phyloP scores from a whole-genome alignment of 2,113 vertebrate species.

The Perca flavescens region DNA sequence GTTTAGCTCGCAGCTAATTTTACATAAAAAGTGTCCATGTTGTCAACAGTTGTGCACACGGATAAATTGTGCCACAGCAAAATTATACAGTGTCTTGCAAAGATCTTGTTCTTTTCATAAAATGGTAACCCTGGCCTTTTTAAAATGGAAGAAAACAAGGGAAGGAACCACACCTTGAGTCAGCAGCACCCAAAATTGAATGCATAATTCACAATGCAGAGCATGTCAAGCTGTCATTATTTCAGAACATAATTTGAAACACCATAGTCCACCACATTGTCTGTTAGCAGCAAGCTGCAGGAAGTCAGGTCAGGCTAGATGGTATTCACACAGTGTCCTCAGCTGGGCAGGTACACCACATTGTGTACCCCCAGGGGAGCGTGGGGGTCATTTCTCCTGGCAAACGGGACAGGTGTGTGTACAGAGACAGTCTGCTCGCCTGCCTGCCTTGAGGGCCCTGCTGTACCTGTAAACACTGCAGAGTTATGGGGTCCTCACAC shows the following conservation, averaged over 20 bases:
- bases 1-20: slow-evolving; percentile 21
- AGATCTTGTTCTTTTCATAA: slow-evolving; percentile 5
- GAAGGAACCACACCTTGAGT: background rate
- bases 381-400: slow-evolving; percentile 65
- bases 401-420: slow-evolving; percentile 72
- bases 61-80: background rate
- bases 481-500: slow-evolving; percentile 67
- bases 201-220: slow-evolving; percentile 26
- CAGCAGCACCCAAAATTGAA: slow-evolving; percentile 1
- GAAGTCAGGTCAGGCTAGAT: slow-evolving; percentile 36
- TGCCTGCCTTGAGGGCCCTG: slow-evolving; percentile 55
- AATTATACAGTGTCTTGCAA: background rate
- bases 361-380: slow-evolving; percentile 45
- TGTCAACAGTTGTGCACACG: slow-evolving; percentile 3
- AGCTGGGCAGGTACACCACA: slow-evolving; percentile 29
- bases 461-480: slow-evolving; percentile 73
- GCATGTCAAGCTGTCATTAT: slow-evolving; percentile 24
- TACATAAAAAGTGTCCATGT: slow-evolving; percentile 4
- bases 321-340: slow-evolving; percentile 53
- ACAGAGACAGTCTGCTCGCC: slow-evolving; percentile 60
- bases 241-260: slow-evolving; percentile 42
- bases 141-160: background rate
- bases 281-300: slow-evolving; percentile 33
- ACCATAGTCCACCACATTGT: slow-evolving; percentile 16
- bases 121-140: background rate